These are phyloP conservation scores for Drosophila trichaetosa DNA, from an alignment of 2,888 invertebrate genomes.

Conservation along the genomic window DNA sequence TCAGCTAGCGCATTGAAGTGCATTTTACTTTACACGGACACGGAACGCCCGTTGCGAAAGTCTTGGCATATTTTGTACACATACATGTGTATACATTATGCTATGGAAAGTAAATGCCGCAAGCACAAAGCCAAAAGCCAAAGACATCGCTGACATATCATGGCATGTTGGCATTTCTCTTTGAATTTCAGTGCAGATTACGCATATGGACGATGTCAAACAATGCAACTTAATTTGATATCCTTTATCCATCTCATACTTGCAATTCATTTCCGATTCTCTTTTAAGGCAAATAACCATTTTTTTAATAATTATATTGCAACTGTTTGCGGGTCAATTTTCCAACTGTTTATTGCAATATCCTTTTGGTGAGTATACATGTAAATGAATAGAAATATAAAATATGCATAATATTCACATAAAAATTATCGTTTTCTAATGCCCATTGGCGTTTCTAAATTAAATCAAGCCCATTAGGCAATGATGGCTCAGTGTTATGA, in stretches of 20 bases:
- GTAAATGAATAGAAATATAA: neutral
- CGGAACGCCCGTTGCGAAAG: constrained; percentile 59
- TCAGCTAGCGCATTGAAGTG: constrained; percentile 38
- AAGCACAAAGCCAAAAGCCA: constrained; percentile 40
- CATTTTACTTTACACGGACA: constrained; percentile 52
- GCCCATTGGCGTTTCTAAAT: constrained; percentile 7
- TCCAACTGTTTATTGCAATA: neutral
- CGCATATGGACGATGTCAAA: constrained; percentile 8
- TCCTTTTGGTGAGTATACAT: neutral
- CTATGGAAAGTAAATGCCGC: constrained; percentile 28
- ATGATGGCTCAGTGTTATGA: neutral
- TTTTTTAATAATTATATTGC: neutral
- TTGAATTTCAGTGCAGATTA: constrained; percentile 20
- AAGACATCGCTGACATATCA: constrained; percentile 2
- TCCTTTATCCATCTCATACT: constrained; percentile 1
- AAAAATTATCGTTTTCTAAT: neutral
- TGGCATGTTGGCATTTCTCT: constrained; percentile 46
- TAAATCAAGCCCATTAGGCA: constrained; percentile 8
- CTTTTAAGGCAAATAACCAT: neutral
- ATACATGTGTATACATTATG: constrained; percentile 11
- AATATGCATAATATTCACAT: neutral
- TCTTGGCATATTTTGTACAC: constrained; percentile 39
- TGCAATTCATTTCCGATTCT: constrained; percentile 6
- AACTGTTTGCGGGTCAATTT: neutral
- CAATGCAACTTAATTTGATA: constrained; percentile 3